Base-by-base conservation (phyloP, 2,113 vertebrate genomes). In the Orycteropus afer region DNA sequence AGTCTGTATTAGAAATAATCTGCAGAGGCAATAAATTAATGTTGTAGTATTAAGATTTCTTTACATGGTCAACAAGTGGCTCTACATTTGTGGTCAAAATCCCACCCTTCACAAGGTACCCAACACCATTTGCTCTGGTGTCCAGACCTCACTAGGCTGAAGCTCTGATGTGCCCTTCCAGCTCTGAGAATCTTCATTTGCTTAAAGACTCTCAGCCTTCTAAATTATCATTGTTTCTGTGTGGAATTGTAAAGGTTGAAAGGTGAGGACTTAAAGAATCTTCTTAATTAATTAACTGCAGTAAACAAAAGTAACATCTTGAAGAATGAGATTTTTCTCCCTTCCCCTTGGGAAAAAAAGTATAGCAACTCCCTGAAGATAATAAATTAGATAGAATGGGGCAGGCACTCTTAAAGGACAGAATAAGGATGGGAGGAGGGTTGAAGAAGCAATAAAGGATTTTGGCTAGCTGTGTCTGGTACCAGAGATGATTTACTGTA, bases 1-100 rank as follows among this genome's bases (percentile, higher is more conserved):
- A 96, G 98, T 96, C 95, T 94, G 57, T 97, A 97, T 96, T 96
- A 97, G 97, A 95, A 96, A 95, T 94, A 98, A 98, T 98, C 96
- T 92, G 34, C 93, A 97, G 89, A 95, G 90, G 77, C 91, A 15
- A 97, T 40, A 96, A 96, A 98, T 98, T 96, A 98, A 98, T 97
- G 90, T 86, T 91, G 73, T 73, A 96, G 96, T 97, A 96, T 97
- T 97, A 97, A 71, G 95, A 78, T 92, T 42, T 78, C 78, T 83
- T 90, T 92, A 95, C 81, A 92, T 92, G 79, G 96, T 97, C 98
- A 80, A 97, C 73, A 84, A 93, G 97, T 18, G 83, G 27, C 83
- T 67, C 93, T 53, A 37, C 5, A 27, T 77, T 85, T 86, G 32
- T 92, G 94, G 85, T 86, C 94, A 15, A 67, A 90, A 90, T 88